Evolutionary conservation across 2,888 invertebrate genomes (phyloP).

Genomic region (Trichopoda pennipes): DNA sequence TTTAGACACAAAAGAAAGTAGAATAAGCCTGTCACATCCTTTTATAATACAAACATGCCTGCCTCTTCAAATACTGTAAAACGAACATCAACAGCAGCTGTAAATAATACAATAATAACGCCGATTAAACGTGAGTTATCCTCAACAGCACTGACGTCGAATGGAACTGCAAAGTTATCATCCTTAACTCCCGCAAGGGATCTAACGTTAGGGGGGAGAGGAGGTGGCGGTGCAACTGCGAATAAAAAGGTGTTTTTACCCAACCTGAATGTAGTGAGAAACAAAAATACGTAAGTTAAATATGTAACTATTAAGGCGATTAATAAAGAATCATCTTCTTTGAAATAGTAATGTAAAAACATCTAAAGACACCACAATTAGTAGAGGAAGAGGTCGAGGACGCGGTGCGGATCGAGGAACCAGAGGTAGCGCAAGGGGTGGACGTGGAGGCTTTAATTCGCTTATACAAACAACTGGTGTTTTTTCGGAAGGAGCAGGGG

Average conservation of each 20-base stretch:
- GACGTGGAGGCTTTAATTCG: constrained; percentile 73
- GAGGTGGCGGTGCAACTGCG: constrained; percentile 71
- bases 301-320: neutral
- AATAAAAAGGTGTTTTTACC: constrained; percentile 84
- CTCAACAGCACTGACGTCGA: constrained; percentile 43
- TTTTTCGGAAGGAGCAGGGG: constrained; percentile 80
- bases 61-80: constrained; percentile 48
- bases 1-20: neutral
- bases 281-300: constrained; percentile 82
- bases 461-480: constrained; percentile 79
- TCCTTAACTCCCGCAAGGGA: constrained; percentile 83
- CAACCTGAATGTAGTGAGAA: constrained; percentile 84
- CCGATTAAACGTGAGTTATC: constrained; percentile 60
- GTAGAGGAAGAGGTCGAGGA: constrained; percentile 74
- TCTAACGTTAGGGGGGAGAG: constrained; percentile 82
- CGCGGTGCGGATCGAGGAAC: constrained; percentile 72
- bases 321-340: neutral
- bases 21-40: neutral
- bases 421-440: constrained; percentile 71
- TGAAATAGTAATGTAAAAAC: constrained; percentile 79
- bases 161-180: constrained; percentile 76
- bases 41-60: constrained; percentile 61
- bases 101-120: constrained; percentile 16
- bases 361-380: constrained; percentile 77
- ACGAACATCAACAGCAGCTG: constrained; percentile 7